Evolutionary conservation across 2,797 vertebrate species (phyloP), one percentile per base, ranked within the genome.

Genomic region (Phaenicophaeus curvirostris): DNA sequence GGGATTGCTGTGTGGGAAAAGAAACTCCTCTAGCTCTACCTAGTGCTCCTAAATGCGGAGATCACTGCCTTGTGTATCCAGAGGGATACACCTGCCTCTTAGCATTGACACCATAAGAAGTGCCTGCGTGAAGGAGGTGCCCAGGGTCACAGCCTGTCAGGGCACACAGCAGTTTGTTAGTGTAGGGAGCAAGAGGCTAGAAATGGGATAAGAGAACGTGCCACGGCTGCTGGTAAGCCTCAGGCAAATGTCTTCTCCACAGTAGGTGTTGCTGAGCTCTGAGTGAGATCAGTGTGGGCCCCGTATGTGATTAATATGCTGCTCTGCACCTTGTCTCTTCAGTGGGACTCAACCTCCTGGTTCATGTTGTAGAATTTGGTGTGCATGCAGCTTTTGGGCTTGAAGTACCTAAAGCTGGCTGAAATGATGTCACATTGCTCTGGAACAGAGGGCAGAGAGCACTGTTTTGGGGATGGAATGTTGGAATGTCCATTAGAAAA

Each of bases 401-500:
- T 77, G 68, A 62, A 28, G 46, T 10, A 74, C 35, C 84, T 92
- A 46, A 82, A 85, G 39, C 55, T 85, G 76, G 27, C 54, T 68
- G 37, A 75, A 68, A 55, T 83, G 35, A 44, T 89, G 54, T 58
- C 50, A 4, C 46, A 4, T n/a, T 48, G 20, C 15, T 13, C 39
- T 87, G 31, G 57, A 83, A 27, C 3, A 83, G 31, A 77, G 65
- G 53, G 27, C 37, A 35, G 17, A 89, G 67, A 57, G 27, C 39
- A 57, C 15, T 67, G 12, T 42, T 83, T 85, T 78, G 14, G 16
- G 25, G 30, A 15, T 71, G 44, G 37, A 76, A 82, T 57, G 44
- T 11, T 39, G 87, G 33, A 67, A 46, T 83, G 83, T 80, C 90
- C 81, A n/a, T 54, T 80, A 72, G 61, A 77, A 90, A 74, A 74